These are phyloP conservation scores for Plagodis pulveraria DNA, from an alignment of 2,888 invertebrate species.

Conservation along the genomic window DNA sequence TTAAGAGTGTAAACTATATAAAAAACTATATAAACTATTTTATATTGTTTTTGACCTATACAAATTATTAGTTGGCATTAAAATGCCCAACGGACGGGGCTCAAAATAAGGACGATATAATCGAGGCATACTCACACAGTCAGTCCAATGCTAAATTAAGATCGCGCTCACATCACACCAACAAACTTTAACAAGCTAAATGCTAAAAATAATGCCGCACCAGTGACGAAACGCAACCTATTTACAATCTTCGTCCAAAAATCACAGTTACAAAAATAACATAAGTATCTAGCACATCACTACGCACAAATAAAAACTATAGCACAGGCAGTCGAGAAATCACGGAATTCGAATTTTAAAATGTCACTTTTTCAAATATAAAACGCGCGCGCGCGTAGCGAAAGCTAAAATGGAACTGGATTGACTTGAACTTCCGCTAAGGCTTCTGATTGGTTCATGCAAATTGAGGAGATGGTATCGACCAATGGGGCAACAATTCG, in stretches of 20 bases:
- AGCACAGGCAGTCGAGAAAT: slow-evolving; percentile 46
- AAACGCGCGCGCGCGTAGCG: slow-evolving; percentile 64
- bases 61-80: background rate
- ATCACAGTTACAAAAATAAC: slow-evolving; percentile 27
- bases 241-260: slow-evolving; percentile 49
- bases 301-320: slow-evolving; percentile 37
- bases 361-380: slow-evolving; percentile 49
- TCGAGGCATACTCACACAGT: slow-evolving; percentile 72
- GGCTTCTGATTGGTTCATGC: slow-evolving; percentile 63
- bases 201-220: slow-evolving; percentile 77
- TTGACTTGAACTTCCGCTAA: slow-evolving; percentile 71
- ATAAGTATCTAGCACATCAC: slow-evolving; percentile 25
- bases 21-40: too few relatives aligned
- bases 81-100: slow-evolving; percentile 42
- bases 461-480: slow-evolving; percentile 51
- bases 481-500: slow-evolving; percentile 59
- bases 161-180: slow-evolving; percentile 73
- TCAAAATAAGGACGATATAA: slow-evolving; percentile 72
- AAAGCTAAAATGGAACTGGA: slow-evolving; percentile 79
- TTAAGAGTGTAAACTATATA: too few relatives aligned
- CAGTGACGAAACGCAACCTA: slow-evolving; percentile 77
- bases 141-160: slow-evolving; percentile 79
- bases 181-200: slow-evolving; percentile 80
- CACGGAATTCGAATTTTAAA: slow-evolving; percentile 50
- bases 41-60: too few relatives aligned